Evolutionary conservation across 2,888 invertebrate genomes (phyloP), one percentile per base, ranked within the genome.

Genomic region (Prosapia bicincta): DNA sequence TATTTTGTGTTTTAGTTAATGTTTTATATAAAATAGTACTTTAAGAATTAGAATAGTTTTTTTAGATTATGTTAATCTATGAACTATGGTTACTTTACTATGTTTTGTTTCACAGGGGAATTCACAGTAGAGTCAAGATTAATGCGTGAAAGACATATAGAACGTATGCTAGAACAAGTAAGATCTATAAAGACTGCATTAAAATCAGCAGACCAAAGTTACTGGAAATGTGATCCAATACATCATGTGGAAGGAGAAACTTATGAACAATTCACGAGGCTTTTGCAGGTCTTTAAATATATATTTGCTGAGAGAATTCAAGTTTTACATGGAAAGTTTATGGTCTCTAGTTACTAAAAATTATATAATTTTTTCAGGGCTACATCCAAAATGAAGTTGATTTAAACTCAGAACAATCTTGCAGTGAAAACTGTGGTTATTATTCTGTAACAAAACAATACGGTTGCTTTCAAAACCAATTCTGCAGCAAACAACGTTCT

Each of bases 351-450:
- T n/a, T n/a, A n/a, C n/a, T n/a, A n/a, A n/a, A n/a, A n/a, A n/a
- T n/a, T n/a, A n/a, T n/a, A n/a, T 30, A 30, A 30, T 6, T 30
- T 30, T 77, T 68, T 13, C 94, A 96, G 86, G 95, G 95, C 13
- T 95, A 93, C 85, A 87, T 96, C 70, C 94, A 94, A 83, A 96
- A 96, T 85, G 96, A 96, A 83, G 94, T 95, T n/a, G 94, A 96
- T 84, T 86, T 96, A 86, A 95, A 95, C 84, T 81, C 86, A 0
- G 90, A 91, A 15, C 87, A 88, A 2, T 91, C 93, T 0, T 96
- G 96, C 84, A 86, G 89, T 32, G 93, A 95, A 83, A 92, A 92
- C 82, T 96, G 96, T 84, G 89, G 85, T 0, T 92, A 91, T 84
- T 96, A 95, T 85, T 88, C 89, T 7, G 89, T 91, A 67, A 88